Evolutionary conservation across 2,797 vertebrate species (phyloP).

Genomic region (Lepilemur ruficaudatus): DNA sequence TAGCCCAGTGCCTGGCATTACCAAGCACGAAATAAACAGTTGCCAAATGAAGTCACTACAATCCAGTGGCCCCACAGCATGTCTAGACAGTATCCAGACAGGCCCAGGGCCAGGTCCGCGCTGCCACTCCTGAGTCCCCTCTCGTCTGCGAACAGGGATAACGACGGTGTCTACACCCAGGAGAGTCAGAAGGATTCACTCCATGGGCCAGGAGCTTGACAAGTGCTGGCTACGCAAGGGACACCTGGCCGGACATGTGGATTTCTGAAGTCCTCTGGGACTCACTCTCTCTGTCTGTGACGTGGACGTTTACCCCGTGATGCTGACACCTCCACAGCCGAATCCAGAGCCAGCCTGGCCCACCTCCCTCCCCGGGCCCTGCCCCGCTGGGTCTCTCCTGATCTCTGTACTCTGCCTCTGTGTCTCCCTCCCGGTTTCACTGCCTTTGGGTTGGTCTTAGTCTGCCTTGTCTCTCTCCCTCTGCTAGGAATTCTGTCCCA

Average conservation of each 20-base stretch:
- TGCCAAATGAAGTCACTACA: fast-evolving
- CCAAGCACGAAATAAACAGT: fast-evolving
- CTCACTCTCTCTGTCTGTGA: not conserved
- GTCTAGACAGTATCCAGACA: not conserved
- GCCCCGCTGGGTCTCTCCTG: fast-evolving
- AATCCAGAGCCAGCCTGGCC: not conserved
- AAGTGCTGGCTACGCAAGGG: not conserved
- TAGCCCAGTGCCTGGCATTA: not conserved
- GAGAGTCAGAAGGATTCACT: not conserved
- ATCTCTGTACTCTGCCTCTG: not conserved
- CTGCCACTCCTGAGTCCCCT: fast-evolving
- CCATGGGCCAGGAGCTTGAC: not conserved
- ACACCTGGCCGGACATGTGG: not conserved
- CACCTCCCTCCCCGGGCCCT: fast-evolving
- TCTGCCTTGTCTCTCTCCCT: slow-evolving; percentile 61
- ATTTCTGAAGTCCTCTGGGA: not conserved
- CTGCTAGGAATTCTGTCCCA: slow-evolving; percentile 82
- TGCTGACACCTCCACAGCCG: not conserved
- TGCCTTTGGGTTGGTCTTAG: slow-evolving; percentile 19
- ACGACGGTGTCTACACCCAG: fast-evolving
- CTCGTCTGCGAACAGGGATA: too few relatives aligned
- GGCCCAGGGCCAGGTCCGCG: not conserved
- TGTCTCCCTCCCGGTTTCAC: not conserved
- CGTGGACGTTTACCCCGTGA: too few relatives aligned
- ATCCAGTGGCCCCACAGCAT: not conserved